These are phyloP conservation scores for Emydocephalus ijimae DNA, from an alignment of 2,113 vertebrate species.

Conservation along the genomic window DNA sequence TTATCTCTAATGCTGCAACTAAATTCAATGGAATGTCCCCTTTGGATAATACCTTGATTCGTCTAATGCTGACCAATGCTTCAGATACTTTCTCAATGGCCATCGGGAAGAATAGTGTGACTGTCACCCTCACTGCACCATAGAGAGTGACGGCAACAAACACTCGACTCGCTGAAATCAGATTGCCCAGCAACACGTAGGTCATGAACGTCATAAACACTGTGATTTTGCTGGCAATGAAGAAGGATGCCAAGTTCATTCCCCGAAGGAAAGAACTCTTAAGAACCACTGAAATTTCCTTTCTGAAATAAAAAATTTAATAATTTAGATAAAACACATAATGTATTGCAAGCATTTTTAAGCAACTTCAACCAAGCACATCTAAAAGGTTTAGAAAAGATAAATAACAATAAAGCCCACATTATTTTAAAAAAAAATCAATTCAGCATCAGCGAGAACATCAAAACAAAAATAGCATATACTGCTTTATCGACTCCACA, in stretches of 20 bases:
- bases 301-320: constrained; percentile 66
- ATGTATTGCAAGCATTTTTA: not conserved
- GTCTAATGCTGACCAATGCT: constrained; percentile 82
- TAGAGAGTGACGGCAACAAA: constrained; percentile 88
- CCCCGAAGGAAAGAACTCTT: constrained; percentile 92
- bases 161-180: constrained; percentile 82
- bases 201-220: constrained; percentile 88
- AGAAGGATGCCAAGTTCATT: constrained; percentile 92
- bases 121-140: constrained; percentile 81
- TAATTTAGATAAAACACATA: not conserved
- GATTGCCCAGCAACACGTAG: constrained; percentile 82
- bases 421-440: not conserved
- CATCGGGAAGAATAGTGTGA: constrained; percentile 90
- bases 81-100: constrained; percentile 88
- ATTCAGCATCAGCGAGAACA: not conserved
- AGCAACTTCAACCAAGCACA: not conserved
- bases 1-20: rapidly evolving
- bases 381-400: not conserved
- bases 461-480: not conserved
- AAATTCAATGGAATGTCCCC: not conserved
- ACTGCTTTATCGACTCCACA: not conserved
- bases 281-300: constrained; percentile 88
- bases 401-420: not conserved
- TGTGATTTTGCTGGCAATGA: constrained; percentile 88
- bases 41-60: constrained; percentile 82